A percentile compares a stretch with the other conserved stretches of the same genome.
Conservation (phyloP, 2,888 invertebrate species). For the Eupelmus urozonus region DNA sequence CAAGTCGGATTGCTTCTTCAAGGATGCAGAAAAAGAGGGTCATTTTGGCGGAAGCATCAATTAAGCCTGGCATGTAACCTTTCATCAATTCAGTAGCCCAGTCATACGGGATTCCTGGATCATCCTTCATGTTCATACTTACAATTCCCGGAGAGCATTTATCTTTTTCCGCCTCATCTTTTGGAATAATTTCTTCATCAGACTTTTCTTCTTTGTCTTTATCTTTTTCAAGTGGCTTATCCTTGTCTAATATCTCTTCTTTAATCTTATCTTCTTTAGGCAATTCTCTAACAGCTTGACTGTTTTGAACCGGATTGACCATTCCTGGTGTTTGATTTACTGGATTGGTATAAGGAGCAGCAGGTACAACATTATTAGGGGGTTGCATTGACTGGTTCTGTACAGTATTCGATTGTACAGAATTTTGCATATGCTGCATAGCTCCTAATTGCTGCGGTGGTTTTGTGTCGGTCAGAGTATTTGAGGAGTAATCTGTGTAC, state of each 20-base stretch:
- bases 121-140: slow-evolving; percentile 69
- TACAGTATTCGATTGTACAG: neutral
- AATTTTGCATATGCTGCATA: slow-evolving; percentile 26
- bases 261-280: slow-evolving; percentile 78
- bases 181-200: slow-evolving; percentile 74
- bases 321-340: slow-evolving; percentile 62
- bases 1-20: slow-evolving; percentile 90
- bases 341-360: slow-evolving; percentile 8
- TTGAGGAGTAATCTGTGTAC: slow-evolving; percentile 60
- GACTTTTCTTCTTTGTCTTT: slow-evolving; percentile 76
- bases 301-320: slow-evolving; percentile 18
- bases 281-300: slow-evolving; percentile 75
- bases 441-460: slow-evolving; percentile 41
- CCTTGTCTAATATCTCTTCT: slow-evolving; percentile 76
- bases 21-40: slow-evolving; percentile 94
- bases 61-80: slow-evolving; percentile 91
- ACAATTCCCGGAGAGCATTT: slow-evolving; percentile 74
- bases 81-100: slow-evolving; percentile 92
- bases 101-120: slow-evolving; percentile 91
- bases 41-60: slow-evolving; percentile 97
- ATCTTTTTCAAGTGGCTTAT: slow-evolving; percentile 43
- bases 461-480: slow-evolving; percentile 50
- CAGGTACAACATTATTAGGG: slow-evolving; percentile 1
- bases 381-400: slow-evolving; percentile 30
- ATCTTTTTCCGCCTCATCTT: slow-evolving; percentile 79